Evolutionary conservation across 2,113 vertebrate genomes (phyloP), one percentile per base, ranked within the genome.

Genomic region (Morphnarchus princeps): DNA sequence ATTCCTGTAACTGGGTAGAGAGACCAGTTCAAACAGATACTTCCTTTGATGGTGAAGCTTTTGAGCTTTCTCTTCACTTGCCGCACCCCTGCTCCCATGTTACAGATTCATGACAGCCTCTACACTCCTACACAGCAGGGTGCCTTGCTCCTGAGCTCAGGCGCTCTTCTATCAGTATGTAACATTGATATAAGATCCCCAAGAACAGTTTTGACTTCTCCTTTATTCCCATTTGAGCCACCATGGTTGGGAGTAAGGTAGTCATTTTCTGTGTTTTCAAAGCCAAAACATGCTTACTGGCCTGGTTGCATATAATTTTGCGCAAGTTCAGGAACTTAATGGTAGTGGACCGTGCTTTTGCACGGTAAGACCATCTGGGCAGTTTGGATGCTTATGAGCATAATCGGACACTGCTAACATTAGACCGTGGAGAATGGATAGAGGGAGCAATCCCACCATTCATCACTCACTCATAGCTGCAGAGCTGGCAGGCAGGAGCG

Each of bases 111-210:
- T 34, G 34, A 52, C 4, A 2, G 55, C 21, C 45, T 52, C 34
- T 77, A 38, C 29, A 6, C 25, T 50, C 34, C 78, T n/a, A 0
- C 36, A 6, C 32, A 43, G 42, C 45, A n/a, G n/a, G 9, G 20
- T 32, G 40, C 38, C 40, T 74, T 1, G 13, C 13, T 42, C 14
- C 49, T 29, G 28, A 34, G 36, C 57, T 49, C 26, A 3, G 21
- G 16, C 1, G 2, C 28, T 58, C n/a, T 63, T 40, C 57, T 43
- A 0, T 45, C 3, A 0, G 11, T n/a, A 18, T 18, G 26, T 5
- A 32, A 29, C 24, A 2, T 1, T 7, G 17, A n/a, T 36, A 0
- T 1, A 22, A 63, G 63, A 14, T 65, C n/a, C n/a, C 40, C 45
- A 38, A 32, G 38, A 74, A 34, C 26, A 25, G 25, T 36, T 80